Conservation (phyloP, 2,113 vertebrate genomes). For the Nematolebias whitei region DNA sequence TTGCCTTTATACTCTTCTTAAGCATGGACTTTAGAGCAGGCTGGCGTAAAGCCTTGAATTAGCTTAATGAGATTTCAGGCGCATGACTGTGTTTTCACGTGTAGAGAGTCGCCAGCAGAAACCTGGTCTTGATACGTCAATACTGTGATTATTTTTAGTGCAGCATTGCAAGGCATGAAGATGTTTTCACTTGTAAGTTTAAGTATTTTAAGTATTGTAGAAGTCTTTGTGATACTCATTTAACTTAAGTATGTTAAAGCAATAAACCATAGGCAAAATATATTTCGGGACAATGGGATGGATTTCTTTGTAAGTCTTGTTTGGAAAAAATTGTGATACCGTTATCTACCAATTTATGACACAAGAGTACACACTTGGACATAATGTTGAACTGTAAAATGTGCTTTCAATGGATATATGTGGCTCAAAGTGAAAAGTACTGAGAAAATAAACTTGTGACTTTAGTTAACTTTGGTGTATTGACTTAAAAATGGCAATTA, state of each 20-base stretch:
- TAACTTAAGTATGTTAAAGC: neutral
- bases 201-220: neutral
- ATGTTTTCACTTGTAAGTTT: neutral
- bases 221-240: neutral
- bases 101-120: conserved; percentile 45
- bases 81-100: conserved; percentile 63
- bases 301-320: neutral
- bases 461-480: too few species aligned
- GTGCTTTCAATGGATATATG: too few species aligned
- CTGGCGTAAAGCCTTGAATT: conserved; percentile 69
- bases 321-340: too few species aligned
- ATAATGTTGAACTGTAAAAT: too few species aligned
- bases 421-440: too few species aligned
- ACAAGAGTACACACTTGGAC: too few species aligned
- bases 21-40: conserved; percentile 64
- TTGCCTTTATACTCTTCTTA: conserved; percentile 60
- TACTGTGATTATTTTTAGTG: conserved; percentile 12
- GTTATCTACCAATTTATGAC: too few species aligned
- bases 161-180: neutral
- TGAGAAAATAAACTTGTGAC: too few species aligned
- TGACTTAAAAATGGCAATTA: too few species aligned
- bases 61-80: conserved; percentile 64
- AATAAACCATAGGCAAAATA: neutral
- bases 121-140: conserved; percentile 11
- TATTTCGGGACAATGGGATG: neutral